Conservation (phyloP, 2,797 vertebrate species). For the Sebastes diaconus region DNA sequence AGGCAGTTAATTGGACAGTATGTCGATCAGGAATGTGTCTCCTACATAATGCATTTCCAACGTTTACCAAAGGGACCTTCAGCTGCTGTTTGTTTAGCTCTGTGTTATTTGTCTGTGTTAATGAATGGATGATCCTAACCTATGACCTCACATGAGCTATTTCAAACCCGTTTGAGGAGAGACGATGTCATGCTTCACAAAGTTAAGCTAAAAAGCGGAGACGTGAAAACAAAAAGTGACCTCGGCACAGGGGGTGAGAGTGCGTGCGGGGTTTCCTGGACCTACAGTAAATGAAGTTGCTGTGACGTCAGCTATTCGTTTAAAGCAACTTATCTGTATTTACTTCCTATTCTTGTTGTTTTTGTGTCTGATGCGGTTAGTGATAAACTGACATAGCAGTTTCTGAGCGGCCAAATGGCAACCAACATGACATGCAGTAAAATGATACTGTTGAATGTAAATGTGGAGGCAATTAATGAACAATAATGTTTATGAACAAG, state of each 20-base stretch:
- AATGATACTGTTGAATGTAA: not conserved
- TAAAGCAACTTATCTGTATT: not conserved
- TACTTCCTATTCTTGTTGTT: not conserved
- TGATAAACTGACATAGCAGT: not conserved
- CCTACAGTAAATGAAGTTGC: conserved; percentile 21
- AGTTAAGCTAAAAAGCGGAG: conserved; percentile 40
- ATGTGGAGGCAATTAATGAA: not conserved
- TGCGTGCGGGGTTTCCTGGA: not conserved
- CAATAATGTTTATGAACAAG: not conserved
- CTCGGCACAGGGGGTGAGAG: not conserved
- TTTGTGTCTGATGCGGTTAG: not conserved
- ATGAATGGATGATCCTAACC: conserved; percentile 77
- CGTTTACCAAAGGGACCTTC: conserved; percentile 54
- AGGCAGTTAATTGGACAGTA: conserved; percentile 65
- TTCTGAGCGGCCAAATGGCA: not conserved
- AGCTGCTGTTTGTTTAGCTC: conserved; percentile 67
- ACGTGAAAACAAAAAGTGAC: conserved; percentile 48
- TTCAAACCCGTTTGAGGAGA: conserved; percentile 45
- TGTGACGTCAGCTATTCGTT: not conserved
- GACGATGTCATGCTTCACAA: conserved; percentile 40
- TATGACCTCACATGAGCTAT: conserved; percentile 56
- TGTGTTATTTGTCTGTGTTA: conserved; percentile 66
- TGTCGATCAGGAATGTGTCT: conserved; percentile 67
- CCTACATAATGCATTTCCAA: conserved; percentile 55
- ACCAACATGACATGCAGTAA: not conserved